Percentiles rank a stretch among this genome's conserved stretches.
Evolutionary conservation across 2,888 invertebrate genomes (phyloP).

Genomic region (Cerceris ruficornis): DNA sequence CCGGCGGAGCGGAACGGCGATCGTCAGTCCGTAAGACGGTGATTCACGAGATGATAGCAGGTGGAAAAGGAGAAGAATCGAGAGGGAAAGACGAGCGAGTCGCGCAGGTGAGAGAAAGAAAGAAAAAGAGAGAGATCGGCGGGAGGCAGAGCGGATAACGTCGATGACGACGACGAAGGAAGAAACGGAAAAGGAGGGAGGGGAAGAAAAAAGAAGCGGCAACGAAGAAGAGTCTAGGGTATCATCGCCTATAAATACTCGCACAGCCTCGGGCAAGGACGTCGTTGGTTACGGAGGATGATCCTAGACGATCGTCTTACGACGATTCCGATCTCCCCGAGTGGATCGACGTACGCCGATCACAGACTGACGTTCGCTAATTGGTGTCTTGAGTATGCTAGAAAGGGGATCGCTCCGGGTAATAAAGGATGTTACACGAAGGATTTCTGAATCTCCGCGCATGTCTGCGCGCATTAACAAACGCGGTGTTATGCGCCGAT

Average conservation of each 20-base stretch:
- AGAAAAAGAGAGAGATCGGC: neutral
- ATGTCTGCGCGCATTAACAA: neutral
- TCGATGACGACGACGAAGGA: conserved; percentile 14
- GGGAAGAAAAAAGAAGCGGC: conserved; percentile 24
- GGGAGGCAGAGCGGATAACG: conserved; percentile 3
- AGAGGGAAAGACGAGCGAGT: neutral
- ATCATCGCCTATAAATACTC: conserved; percentile 81
- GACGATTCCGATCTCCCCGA: conserved; percentile 48
- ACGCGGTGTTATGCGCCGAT: conserved; percentile 39
- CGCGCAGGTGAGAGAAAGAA: too few relatives aligned
- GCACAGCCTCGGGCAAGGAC: conserved; percentile 80
- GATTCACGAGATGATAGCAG: conserved; percentile 69
- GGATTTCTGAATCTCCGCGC: conserved; percentile 34
- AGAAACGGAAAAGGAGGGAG: conserved; percentile 45
- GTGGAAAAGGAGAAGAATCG: conserved; percentile 40
- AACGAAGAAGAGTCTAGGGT: conserved; percentile 70
- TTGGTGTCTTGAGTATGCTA: conserved; percentile 52
- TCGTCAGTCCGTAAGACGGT: conserved; percentile 61
- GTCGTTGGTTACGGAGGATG: conserved; percentile 60
- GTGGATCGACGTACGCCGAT: conserved; percentile 42
- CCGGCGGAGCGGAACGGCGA: conserved; percentile 54
- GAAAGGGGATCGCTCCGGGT: conserved; percentile 35
- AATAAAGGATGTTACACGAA: conserved; percentile 46
- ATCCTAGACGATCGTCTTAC: conserved; percentile 60
- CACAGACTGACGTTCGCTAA: conserved; percentile 50